These are phyloP conservation scores for Genyomyrus donnyi DNA, from an alignment of 2,113 vertebrate genomes.

Conservation along the genomic window DNA sequence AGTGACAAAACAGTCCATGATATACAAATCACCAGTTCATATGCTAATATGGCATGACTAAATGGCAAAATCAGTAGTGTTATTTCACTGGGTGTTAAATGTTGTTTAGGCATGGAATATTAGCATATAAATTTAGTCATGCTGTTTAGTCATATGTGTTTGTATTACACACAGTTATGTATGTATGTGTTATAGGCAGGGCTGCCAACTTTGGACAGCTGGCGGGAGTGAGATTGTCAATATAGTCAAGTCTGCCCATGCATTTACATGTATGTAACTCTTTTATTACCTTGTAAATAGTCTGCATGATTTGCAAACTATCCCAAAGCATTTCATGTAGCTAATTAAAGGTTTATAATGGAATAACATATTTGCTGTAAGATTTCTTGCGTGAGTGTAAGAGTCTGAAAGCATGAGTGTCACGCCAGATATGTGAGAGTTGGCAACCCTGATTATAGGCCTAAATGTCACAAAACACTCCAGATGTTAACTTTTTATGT, in stretches of 20 bases:
- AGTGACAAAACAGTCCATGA: background rate
- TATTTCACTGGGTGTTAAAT: background rate
- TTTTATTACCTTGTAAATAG: background rate
- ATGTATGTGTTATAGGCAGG: background rate
- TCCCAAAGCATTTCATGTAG: background rate
- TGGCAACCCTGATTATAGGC: background rate
- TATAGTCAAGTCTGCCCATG: background rate
- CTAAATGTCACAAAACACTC: background rate
- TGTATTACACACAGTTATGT: background rate
- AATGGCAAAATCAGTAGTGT: background rate
- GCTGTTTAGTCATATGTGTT: background rate
- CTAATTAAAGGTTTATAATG: background rate
- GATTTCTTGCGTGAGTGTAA: background rate
- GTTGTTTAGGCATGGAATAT: background rate
- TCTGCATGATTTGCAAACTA: background rate
- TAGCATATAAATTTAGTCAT: background rate
- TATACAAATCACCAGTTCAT: background rate
- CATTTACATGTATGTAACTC: background rate
- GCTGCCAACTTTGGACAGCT: background rate
- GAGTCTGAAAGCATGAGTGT: background rate
- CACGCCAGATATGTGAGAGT: background rate
- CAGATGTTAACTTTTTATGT: background rate
- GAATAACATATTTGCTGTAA: background rate
- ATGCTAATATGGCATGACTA: background rate
- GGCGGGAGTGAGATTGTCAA: background rate